Evolutionary conservation across 2,113 vertebrate species (phyloP).

Genomic region (Tricholaema leucomelas): DNA sequence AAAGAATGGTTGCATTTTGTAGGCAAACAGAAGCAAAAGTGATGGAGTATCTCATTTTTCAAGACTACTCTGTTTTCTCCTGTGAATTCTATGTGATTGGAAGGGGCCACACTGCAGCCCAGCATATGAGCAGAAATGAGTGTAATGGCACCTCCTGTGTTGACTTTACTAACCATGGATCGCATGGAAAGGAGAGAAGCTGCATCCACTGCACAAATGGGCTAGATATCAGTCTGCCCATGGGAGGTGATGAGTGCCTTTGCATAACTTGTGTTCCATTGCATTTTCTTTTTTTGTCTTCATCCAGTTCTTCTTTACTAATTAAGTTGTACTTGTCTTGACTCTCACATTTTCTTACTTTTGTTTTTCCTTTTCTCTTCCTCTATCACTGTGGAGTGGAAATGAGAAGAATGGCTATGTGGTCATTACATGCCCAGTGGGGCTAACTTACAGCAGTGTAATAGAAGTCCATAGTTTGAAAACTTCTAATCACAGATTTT

Average conservation of each 20-base stretch:
- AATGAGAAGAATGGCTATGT: neutral
- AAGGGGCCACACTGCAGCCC: rapidly evolving
- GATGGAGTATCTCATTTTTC: neutral
- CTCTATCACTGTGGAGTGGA: rapidly evolving
- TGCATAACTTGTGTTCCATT: neutral
- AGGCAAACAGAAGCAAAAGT: neutral
- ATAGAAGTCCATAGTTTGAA: neutral
- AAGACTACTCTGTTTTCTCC: neutral
- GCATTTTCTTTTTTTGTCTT: neutral
- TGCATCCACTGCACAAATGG: neutral
- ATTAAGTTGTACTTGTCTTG: neutral
- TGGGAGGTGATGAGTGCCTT: neutral
- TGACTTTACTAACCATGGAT: neutral
- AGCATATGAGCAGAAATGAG: neutral
- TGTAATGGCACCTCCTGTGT: neutral
- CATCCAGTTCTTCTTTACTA: neutral
- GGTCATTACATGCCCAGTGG: neutral
- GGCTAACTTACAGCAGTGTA: rapidly evolving
- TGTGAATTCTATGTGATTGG: neutral
- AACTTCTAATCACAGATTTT: neutral
- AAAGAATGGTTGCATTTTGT: neutral
- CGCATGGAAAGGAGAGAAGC: neutral
- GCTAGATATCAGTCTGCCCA: neutral
- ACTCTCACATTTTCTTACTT: neutral
- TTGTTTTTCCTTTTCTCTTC: neutral